Evolutionary conservation across 2,888 invertebrate species (phyloP).

Genomic region (Agapostemon virescens): DNA sequence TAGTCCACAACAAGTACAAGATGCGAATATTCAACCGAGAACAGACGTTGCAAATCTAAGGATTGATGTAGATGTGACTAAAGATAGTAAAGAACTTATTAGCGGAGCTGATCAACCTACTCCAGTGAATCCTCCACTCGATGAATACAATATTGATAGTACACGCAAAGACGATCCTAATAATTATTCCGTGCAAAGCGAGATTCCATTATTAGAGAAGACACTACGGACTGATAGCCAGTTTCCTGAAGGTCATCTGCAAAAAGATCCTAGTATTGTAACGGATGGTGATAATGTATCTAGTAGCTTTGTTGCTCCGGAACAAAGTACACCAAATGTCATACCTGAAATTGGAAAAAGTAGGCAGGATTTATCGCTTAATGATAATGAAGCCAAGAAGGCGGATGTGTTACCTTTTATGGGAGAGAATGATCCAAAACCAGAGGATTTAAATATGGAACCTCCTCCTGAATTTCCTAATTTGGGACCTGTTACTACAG

Average conservation of each 20-base stretch:
- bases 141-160: conserved; percentile 31
- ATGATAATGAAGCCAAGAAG: conserved; percentile 54
- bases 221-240: conserved; percentile 65
- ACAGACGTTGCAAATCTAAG: background rate
- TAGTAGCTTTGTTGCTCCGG: conserved; percentile 6
- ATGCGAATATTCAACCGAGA: conserved; percentile 19
- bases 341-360: conserved; percentile 13
- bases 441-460: conserved; percentile 77
- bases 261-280: conserved; percentile 11
- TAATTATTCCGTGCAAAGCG: conserved; percentile 21
- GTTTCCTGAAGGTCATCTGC: conserved; percentile 44
- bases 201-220: conserved; percentile 65
- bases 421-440: conserved; percentile 77
- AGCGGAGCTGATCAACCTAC: conserved; percentile 14
- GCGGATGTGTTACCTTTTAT: conserved; percentile 75
- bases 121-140: conserved; percentile 6
- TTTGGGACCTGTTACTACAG: conserved; percentile 69
- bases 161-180: conserved; percentile 17
- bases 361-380: conserved; percentile 18
- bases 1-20: conserved; percentile 39
- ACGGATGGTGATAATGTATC: conserved; percentile 22
- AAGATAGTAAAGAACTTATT: conserved; percentile 22
- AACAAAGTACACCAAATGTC: conserved; percentile 30
- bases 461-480: conserved; percentile 77
- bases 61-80: conserved; percentile 3